phyloP scores from a whole-genome alignment of 2,113 vertebrate genomes.

The Saguinus imperator region DNA sequence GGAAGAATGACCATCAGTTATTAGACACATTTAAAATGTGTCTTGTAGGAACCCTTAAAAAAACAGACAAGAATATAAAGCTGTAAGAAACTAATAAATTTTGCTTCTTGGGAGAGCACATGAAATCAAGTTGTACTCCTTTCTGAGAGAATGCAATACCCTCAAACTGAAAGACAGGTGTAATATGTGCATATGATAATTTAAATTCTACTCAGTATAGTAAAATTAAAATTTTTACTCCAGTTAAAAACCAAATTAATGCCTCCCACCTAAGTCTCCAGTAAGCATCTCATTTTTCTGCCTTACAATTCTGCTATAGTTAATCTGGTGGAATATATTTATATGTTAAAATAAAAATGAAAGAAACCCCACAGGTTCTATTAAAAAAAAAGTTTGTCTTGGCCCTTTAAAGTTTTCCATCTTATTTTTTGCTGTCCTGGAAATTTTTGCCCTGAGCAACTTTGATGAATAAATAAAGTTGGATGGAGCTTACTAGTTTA shows the following conservation, averaged over 20 bases:
- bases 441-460: conserved; percentile 44
- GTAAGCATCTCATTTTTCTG: conserved; percentile 7
- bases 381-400: conserved; percentile 43
- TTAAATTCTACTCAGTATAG: not conserved
- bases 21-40: not conserved
- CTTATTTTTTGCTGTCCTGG: conserved; percentile 44
- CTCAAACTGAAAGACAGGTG: not conserved
- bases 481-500: conserved; percentile 39
- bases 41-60: not conserved
- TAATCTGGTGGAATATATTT: conserved; percentile 49
- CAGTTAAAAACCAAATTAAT: conserved; percentile 39
- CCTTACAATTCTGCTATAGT: conserved; percentile 40
- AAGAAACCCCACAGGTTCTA: not conserved
- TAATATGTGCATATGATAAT: not conserved
- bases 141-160: not conserved
- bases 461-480: conserved; percentile 45
- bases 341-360: conserved; percentile 30
- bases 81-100: not conserved
- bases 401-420: conserved; percentile 50
- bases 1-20: not conserved
- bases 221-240: not conserved
- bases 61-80: not conserved
- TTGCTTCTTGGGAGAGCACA: not conserved
- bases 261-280: not conserved
- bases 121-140: not conserved